Conservation (phyloP, 2,113 vertebrate species). For the Physeter macrocephalus region DNA sequence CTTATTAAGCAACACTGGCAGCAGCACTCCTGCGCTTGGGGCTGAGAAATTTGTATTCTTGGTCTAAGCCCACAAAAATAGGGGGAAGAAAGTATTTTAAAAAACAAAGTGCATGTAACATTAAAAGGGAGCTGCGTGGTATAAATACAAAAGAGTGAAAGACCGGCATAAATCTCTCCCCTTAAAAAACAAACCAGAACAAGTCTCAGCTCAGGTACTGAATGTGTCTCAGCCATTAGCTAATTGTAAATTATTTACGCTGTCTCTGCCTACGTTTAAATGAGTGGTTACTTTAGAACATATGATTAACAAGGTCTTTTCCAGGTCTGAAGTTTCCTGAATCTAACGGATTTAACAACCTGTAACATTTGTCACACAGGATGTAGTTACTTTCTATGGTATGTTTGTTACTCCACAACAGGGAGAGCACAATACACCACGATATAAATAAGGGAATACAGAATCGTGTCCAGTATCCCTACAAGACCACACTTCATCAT, state of each 20-base stretch:
- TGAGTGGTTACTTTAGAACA: constrained; percentile 5
- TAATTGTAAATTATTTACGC: background rate
- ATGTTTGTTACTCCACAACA: background rate
- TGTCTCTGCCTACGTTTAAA: background rate
- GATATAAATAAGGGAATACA: background rate
- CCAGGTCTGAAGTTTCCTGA: background rate
- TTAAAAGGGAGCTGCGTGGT: background rate
- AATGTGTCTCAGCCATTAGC: background rate
- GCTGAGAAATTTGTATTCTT: background rate
- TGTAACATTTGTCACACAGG: background rate
- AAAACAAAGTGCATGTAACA: background rate
- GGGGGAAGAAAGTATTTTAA: background rate
- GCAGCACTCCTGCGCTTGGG: background rate
- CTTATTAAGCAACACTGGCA: background rate
- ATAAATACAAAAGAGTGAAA: background rate
- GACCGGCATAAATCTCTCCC: background rate
- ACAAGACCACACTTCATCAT: background rate
- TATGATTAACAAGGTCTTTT: background rate
- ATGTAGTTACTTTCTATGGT: background rate
- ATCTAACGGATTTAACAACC: constrained; percentile 1
- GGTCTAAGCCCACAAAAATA: background rate
- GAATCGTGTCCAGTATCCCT: background rate
- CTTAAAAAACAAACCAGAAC: background rate
- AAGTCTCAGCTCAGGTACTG: background rate
- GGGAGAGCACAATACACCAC: background rate